phyloP scores from a whole-genome alignment of 30 jellyfish, hydroid and myxozoan genomes.

The Chironex yamaguchii region DNA sequence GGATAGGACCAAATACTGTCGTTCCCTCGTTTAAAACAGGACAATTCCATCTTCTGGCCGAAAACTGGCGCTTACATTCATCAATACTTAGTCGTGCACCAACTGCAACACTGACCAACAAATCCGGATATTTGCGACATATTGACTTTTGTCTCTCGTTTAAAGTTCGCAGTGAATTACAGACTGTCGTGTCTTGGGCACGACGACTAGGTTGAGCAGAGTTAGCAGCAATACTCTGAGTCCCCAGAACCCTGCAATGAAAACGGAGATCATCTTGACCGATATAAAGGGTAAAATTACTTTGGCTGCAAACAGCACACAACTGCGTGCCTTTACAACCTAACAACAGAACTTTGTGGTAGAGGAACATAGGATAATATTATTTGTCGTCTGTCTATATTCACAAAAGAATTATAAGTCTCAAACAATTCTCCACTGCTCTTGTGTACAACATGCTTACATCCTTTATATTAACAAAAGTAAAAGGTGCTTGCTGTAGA shows the following conservation, averaged over 20 bases:
- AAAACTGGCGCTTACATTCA: constrained; percentile 90
- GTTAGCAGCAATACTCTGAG: not conserved
- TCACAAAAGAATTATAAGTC: too few species aligned
- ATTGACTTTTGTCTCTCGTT: constrained; percentile 77
- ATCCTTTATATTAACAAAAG: too few species aligned
- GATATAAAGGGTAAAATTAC: not conserved
- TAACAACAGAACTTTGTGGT: too few species aligned
- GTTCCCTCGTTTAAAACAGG: constrained; percentile 67
- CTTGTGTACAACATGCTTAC: too few species aligned
- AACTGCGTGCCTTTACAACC: too few species aligned
- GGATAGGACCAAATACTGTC: constrained; percentile 93
- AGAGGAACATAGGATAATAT: too few species aligned
- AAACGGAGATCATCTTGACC: too few species aligned
- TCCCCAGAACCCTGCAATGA: not conserved
- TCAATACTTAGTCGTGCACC: constrained; percentile 86
- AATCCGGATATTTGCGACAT: constrained; percentile 89
- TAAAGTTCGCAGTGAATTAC: constrained; percentile 73
- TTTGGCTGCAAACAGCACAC: not conserved
- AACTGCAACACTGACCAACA: constrained; percentile 85
- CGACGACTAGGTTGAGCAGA: not conserved
- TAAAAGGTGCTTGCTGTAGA: too few species aligned
- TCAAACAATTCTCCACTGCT: too few species aligned
- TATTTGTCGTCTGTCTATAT: not conserved
- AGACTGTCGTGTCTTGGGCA: constrained; percentile 9
- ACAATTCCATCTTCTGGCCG: constrained; percentile 89